Percentiles rank a stretch among this genome's conserved stretches.
Evolutionary conservation across 2,797 vertebrate genomes (phyloP).

Genomic region (Pangasius krempfi): DNA sequence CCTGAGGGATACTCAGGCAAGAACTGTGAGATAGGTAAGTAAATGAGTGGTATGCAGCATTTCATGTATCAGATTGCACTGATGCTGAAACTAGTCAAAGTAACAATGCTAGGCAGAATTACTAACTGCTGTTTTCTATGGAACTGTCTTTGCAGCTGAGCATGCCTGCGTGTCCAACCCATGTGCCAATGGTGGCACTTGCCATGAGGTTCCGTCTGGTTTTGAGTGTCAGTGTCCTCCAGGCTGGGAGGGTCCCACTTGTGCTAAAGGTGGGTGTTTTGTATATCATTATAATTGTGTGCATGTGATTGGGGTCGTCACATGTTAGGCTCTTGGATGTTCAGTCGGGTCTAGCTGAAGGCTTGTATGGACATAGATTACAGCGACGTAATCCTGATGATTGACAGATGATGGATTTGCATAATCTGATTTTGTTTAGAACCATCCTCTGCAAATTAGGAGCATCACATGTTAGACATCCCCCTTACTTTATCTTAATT

Average conservation of each 20-base stretch:
- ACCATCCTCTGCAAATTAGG: constrained; percentile 41
- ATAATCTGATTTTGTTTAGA: constrained; percentile 56
- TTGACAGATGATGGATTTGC: constrained; percentile 43
- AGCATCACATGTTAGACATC: neutral
- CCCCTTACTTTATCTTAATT: neutral
- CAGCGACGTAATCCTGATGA: constrained; percentile 45
- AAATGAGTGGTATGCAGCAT: neutral
- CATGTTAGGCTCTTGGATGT: constrained; percentile 10
- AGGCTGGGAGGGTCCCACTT: constrained; percentile 91
- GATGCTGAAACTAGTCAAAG: neutral
- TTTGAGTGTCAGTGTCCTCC: constrained; percentile 90
- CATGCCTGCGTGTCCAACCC: constrained; percentile 90
- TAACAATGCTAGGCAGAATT: neutral
- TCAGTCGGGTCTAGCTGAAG: constrained; percentile 29
- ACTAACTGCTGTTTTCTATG: neutral
- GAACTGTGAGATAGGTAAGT: constrained; percentile 89
- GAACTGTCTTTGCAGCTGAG: constrained; percentile 75
- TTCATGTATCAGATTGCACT: neutral
- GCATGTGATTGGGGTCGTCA: neutral
- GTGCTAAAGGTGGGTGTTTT: constrained; percentile 82
- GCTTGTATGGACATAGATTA: constrained; percentile 22
- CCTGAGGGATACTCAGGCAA: constrained; percentile 90
- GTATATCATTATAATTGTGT: neutral
- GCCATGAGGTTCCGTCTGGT: constrained; percentile 82
- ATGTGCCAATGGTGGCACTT: constrained; percentile 90